Base-by-base conservation (phyloP, 2,888 invertebrate genomes). In the Aphidius colemani region DNA sequence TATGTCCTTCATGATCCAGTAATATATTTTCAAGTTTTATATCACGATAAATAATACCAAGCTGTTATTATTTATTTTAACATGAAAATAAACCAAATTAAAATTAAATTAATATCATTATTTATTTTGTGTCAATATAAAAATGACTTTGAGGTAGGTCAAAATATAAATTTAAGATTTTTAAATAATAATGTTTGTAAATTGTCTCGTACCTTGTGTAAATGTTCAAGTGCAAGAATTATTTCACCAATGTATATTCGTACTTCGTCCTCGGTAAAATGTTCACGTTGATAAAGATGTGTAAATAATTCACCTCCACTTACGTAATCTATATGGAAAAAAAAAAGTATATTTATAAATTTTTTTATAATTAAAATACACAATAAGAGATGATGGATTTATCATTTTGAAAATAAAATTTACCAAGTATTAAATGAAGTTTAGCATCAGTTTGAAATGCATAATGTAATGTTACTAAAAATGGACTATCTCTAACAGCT, bases 371-470 rank as follows among this genome's bases (percentile, higher is more conserved):
- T 18, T 18, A 18, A 18, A 18, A 18, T 18, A 18, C 2, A 18
- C 2, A 2, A 18, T 18, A 18, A 18, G 13, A 18, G 13, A 18
- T 2, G 13, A 18, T 18, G 1, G 13, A 18, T 53, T 18, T 13
- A 60, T 44, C 18, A 11, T 50, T 43, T 30, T 39, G 11, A 10
- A 53, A 41, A 60, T 7, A 41, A 46, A 10, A n/a, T 9, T 18
- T 84, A 97, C 98, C 97, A 80, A 98, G 88, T 74, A 98, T 96
- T 73, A 98, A 90, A 85, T 98, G 96, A 71, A 98, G 88, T 85
- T 97, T 98, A 61, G 96, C 91, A 78, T 97, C 95, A 7, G 97
- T 96, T 85, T 98, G 98, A 87, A 98, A 98, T 80, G 98, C 98
- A 84, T 98, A 98, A 84, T 96, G 96, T 71, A 98, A 88, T 48